phyloP scores from a whole-genome alignment of 2,113 vertebrate species.

The Thunnus thynnus region DNA sequence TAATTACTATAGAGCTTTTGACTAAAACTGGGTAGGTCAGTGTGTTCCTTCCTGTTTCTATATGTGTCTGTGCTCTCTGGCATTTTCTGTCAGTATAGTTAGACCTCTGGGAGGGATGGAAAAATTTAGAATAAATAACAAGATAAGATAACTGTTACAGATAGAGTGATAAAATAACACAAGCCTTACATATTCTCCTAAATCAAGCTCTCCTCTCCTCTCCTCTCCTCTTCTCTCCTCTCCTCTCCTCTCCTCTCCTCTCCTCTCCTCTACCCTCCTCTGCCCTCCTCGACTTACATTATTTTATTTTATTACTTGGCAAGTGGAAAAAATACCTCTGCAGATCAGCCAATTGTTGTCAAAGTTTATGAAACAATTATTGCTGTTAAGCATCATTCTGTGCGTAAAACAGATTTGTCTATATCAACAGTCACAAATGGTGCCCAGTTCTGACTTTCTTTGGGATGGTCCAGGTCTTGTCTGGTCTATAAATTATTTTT shows the following conservation, averaged over 20 bases:
- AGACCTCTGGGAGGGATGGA: constrained; percentile 6
- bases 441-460: neutral
- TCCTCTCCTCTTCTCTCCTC: neutral
- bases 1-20: constrained; percentile 72
- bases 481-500: constrained; percentile 17
- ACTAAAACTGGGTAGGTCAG: constrained; percentile 56
- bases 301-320: too few relatives aligned
- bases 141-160: constrained; percentile 35
- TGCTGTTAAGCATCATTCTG: too few relatives aligned
- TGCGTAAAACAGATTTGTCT: too few relatives aligned
- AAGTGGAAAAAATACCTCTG: too few relatives aligned
- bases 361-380: too few relatives aligned
- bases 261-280: neutral
- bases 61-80: constrained; percentile 45
- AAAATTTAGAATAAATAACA: constrained; percentile 48
- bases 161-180: constrained; percentile 40
- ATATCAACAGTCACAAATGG: too few relatives aligned
- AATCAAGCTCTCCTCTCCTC: neutral
- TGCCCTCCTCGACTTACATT: too few relatives aligned
- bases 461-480: neutral
- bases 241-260: neutral
- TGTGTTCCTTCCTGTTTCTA: constrained; percentile 65
- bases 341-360: too few relatives aligned
- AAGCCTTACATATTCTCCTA: neutral
- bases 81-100: constrained; percentile 35